phyloP scores from a whole-genome alignment of 2,888 invertebrate genomes.

The Isotomurus palustris region DNA sequence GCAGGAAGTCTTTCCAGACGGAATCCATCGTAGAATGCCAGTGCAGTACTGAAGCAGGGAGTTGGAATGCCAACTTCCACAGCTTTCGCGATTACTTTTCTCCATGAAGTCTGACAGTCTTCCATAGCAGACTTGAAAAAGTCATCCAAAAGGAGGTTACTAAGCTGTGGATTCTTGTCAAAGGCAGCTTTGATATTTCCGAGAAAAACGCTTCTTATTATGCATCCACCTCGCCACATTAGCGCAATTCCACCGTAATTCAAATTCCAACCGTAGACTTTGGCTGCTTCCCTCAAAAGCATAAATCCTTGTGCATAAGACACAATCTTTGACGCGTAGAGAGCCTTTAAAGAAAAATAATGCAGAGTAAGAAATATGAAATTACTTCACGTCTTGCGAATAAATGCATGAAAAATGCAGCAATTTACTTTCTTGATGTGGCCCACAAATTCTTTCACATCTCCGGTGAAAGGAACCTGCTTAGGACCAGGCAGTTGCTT shows the following conservation, averaged over 20 bases:
- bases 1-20: conserved; percentile 81
- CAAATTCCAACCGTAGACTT: conserved; percentile 84
- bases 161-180: conserved; percentile 76
- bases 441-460: conserved; percentile 74
- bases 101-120: conserved; percentile 75
- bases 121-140: conserved; percentile 85
- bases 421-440: conserved; percentile 63
- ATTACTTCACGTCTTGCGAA: neutral
- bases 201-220: conserved; percentile 85
- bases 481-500: conserved; percentile 66
- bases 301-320: conserved; percentile 98
- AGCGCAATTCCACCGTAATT: conserved; percentile 97
- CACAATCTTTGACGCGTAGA: conserved; percentile 96
- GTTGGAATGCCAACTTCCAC: conserved; percentile 79
- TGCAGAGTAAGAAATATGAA: neutral
- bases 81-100: conserved; percentile 68
- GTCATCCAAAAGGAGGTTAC: conserved; percentile 83
- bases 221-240: conserved; percentile 99
- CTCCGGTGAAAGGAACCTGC: conserved; percentile 60
- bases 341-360: conserved; percentile 67
- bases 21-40: conserved; percentile 97
- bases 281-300: conserved; percentile 87
- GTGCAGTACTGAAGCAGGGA: conserved; percentile 86
- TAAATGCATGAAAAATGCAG: neutral
- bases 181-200: conserved; percentile 91